Percentiles rank a stretch among this genome's conserved stretches.
These are phyloP conservation scores for Drosophila rellima DNA, from an alignment of 2,888 invertebrate species.

Conservation along the genomic window DNA sequence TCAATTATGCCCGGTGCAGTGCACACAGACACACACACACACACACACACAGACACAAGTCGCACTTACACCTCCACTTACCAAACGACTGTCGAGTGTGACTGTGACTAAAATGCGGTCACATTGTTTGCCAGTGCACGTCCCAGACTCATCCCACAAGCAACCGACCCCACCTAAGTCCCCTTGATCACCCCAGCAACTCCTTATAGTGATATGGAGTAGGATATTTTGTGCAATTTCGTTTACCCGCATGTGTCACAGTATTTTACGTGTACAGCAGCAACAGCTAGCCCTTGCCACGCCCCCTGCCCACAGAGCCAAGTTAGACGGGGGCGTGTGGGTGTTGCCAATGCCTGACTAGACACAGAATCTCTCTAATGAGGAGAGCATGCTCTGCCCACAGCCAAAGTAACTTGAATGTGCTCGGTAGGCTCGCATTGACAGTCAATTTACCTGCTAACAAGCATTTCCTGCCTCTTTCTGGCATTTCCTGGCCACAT, in stretches of 20 bases:
- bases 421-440: slow-evolving; percentile 53
- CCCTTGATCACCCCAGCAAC: not conserved
- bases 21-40: slow-evolving; percentile 56
- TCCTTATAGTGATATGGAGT: slow-evolving; percentile 37
- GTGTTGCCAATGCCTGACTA: slow-evolving; percentile 43
- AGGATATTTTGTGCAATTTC: slow-evolving; percentile 56
- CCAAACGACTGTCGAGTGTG: slow-evolving; percentile 53
- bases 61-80: slow-evolving; percentile 38
- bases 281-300: slow-evolving; percentile 34
- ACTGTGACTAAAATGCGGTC: slow-evolving; percentile 83
- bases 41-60: slow-evolving; percentile 8
- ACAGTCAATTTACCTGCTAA: slow-evolving; percentile 78
- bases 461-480: slow-evolving; percentile 58
- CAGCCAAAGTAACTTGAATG: slow-evolving; percentile 13
- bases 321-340: slow-evolving; percentile 17
- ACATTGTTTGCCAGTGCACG: slow-evolving; percentile 75
- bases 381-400: slow-evolving; percentile 50
- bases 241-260: slow-evolving; percentile 77
- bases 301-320: slow-evolving; percentile 12
- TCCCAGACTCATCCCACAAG: slow-evolving; percentile 38
- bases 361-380: slow-evolving; percentile 46
- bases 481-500: slow-evolving; percentile 32
- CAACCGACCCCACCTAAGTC: not conserved
- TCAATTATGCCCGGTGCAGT: slow-evolving; percentile 80
- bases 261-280: slow-evolving; percentile 68